Evolutionary conservation across 2,888 invertebrate genomes (phyloP).

Genomic region (Strigamia maritima): DNA sequence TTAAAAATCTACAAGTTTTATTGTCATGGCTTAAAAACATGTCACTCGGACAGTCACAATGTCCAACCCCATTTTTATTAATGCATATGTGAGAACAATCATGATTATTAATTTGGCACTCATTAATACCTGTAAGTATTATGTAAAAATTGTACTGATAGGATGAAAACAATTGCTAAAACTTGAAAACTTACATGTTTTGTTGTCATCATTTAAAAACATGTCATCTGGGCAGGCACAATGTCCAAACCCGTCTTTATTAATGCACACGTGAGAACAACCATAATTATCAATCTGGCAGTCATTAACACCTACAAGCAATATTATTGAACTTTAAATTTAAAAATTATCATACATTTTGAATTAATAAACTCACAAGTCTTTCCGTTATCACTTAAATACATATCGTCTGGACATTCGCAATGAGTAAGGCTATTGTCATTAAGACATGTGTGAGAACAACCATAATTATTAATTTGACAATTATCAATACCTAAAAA

Average conservation of each 20-base stretch:
- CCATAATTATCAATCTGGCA: slow-evolving; percentile 4
- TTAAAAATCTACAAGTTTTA: background rate
- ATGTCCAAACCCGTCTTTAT: background rate
- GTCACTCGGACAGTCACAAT: no score
- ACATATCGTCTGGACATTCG: background rate
- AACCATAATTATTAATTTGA: slow-evolving; percentile 14
- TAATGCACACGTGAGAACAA: slow-evolving; percentile 29
- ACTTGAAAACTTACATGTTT: background rate
- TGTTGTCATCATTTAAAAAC: background rate
- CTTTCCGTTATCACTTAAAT: background rate
- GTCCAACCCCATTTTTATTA: background rate
- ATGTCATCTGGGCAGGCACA: slow-evolving; percentile 31
- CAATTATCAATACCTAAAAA: background rate
- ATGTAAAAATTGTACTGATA: background rate
- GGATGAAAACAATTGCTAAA: background rate
- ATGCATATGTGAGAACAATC: background rate
- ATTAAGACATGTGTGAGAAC: slow-evolving; percentile 10
- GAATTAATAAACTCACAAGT: background rate
- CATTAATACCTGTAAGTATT: background rate
- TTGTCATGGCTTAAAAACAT: background rate
- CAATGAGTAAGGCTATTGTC: background rate
- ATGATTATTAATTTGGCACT: background rate
- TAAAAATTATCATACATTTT: background rate
- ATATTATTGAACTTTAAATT: background rate
- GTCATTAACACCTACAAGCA: background rate